Evolutionary conservation across 1,140 invertebrate species (phyloP).

Genomic region (Notospermus geniculatus): DNA sequence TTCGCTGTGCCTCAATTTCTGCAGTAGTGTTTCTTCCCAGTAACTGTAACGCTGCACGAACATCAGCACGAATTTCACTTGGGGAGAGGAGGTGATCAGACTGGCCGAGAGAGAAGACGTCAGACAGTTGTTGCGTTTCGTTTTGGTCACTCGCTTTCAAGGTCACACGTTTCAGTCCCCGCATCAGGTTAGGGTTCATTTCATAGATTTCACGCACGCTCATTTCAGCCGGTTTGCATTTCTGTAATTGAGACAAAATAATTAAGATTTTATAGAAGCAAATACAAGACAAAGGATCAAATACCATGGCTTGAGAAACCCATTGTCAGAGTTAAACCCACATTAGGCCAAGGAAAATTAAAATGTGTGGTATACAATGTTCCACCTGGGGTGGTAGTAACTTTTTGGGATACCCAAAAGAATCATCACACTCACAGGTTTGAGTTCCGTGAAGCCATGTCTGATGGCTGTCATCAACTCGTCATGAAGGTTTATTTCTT

Average conservation of each 20-base stretch:
- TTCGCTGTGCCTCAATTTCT: not conserved
- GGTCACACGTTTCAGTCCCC: constrained; percentile 4
- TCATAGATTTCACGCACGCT: not conserved
- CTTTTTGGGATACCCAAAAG: too few species aligned
- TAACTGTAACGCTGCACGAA: not conserved
- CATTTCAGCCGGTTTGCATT: not conserved
- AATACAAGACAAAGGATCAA: too few species aligned
- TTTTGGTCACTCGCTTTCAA: not conserved
- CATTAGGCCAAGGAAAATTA: too few species aligned
- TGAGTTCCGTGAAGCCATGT: too few species aligned
- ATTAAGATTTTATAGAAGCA: too few species aligned
- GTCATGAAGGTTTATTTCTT: too few species aligned
- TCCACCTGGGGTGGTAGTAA: too few species aligned
- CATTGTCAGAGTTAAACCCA: too few species aligned
- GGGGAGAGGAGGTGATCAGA: not conserved
- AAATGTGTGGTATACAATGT: too few species aligned
- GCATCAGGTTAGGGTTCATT: not conserved
- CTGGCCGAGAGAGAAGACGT: constrained; percentile 6
- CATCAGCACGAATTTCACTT: not conserved
- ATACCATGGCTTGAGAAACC: too few species aligned
- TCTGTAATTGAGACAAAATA: too few species aligned
- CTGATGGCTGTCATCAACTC: too few species aligned
- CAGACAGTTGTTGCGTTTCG: not conserved
- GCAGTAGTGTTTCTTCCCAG: not conserved
- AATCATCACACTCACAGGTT: not conserved